A percentile compares a stretch with the other conserved stretches of the same genome.
These are phyloP conservation scores for Marisa cornuarietis DNA, from an alignment of 1,140 invertebrate genomes.

Conservation along the genomic window DNA sequence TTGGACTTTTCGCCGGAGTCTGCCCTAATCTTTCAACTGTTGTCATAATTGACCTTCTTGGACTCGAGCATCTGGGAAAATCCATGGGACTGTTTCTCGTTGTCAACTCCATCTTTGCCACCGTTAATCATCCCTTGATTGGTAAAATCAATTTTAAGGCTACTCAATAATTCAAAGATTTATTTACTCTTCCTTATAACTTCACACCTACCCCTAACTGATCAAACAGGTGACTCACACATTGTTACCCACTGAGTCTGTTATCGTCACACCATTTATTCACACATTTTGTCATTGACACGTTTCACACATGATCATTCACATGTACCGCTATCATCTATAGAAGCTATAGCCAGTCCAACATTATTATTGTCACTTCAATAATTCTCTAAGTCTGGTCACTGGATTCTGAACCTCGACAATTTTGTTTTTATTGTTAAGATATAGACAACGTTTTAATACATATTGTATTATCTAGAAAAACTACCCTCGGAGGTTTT, in stretches of 20 bases:
- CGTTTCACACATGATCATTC: no score
- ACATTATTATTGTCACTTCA: no score
- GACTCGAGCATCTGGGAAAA: conserved; percentile 25
- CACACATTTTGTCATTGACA: not conserved
- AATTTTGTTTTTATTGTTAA: no score
- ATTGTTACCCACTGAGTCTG: not conserved
- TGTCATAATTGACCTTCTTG: conserved; percentile 33
- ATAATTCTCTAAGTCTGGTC: no score
- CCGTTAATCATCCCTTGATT: conserved; percentile 19
- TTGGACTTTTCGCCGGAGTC: conserved; percentile 32
- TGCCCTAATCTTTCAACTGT: conserved; percentile 27
- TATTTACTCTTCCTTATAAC: not conserved
- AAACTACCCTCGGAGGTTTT: no score
- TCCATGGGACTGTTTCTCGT: conserved; percentile 29
- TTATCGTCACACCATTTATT: not conserved
- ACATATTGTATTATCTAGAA: no score
- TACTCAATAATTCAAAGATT: not conserved
- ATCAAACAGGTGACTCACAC: not conserved
- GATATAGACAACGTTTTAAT: no score
- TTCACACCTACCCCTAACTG: not conserved
- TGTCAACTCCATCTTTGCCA: conserved; percentile 17
- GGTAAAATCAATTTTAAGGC: conserved; percentile 2
- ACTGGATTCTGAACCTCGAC: no score
- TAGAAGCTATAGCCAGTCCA: no score
- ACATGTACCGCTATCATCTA: no score